Percentiles rank a stretch among this genome's conserved stretches.
Evolutionary conservation across 2,888 invertebrate genomes (phyloP).

Genomic region (Meteorus colon): DNA sequence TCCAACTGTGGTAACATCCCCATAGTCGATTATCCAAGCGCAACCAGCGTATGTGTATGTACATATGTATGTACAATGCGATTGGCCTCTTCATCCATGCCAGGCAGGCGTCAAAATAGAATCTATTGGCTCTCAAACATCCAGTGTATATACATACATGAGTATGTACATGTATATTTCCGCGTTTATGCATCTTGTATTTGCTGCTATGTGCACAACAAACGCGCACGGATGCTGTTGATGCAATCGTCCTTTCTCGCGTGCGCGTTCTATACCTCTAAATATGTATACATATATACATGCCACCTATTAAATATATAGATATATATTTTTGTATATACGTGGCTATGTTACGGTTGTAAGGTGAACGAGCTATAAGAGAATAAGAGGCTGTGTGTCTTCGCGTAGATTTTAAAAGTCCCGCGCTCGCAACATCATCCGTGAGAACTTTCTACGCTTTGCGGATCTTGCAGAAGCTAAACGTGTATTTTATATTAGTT

Average conservation of each 20-base stretch:
- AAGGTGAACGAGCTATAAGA: slow-evolving; percentile 22
- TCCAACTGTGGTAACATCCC: slow-evolving; percentile 5
- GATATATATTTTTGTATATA: neutral
- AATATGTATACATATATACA: neutral
- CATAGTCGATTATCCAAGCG: slow-evolving; percentile 29
- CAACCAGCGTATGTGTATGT: slow-evolving; percentile 17
- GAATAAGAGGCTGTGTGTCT: slow-evolving; percentile 31
- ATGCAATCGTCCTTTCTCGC: slow-evolving; percentile 42
- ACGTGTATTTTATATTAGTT: slow-evolving; percentile 12
- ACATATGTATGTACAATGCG: slow-evolving; percentile 5
- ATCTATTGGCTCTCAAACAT: slow-evolving; percentile 46
- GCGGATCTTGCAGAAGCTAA: slow-evolving; percentile 6
- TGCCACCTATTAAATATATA: slow-evolving; percentile 4
- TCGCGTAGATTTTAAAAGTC: slow-evolving; percentile 39
- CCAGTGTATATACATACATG: slow-evolving; percentile 11
- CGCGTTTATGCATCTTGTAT: slow-evolving; percentile 39
- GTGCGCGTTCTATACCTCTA: slow-evolving; percentile 8
- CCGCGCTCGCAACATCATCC: slow-evolving; percentile 31
- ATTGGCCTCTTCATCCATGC: slow-evolving; percentile 44
- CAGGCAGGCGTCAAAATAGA: slow-evolving; percentile 46
- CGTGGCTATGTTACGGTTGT: neutral
- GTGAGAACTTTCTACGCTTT: slow-evolving; percentile 48
- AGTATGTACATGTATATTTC: slow-evolving; percentile 20
- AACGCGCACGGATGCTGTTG: slow-evolving; percentile 28
- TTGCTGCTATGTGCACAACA: slow-evolving; percentile 13